Percentiles rank a stretch among this genome's conserved stretches.
phyloP scores from a whole-genome alignment of 1,140 invertebrate genomes.

The Drosophila yakuba region DNA sequence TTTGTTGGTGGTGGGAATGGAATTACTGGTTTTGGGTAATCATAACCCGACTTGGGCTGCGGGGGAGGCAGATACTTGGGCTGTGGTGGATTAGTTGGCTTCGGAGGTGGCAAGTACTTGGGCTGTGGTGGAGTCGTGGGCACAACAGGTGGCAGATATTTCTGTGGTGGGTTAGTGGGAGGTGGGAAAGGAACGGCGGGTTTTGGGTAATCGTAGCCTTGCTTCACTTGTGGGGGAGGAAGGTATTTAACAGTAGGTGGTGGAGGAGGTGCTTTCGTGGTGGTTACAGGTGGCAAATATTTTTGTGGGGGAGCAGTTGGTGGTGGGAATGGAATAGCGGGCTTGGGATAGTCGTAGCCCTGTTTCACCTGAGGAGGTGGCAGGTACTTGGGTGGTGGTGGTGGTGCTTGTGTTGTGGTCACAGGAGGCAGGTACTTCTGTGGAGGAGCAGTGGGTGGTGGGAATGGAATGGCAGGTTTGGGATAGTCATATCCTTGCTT shows the following conservation, averaged over 20 bases:
- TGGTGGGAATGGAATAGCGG: slow-evolving; percentile 51
- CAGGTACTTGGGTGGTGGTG: slow-evolving; percentile 18
- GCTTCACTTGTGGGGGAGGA: slow-evolving; percentile 24
- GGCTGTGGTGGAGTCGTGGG: slow-evolving; percentile 20
- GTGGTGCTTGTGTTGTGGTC: slow-evolving; percentile 15
- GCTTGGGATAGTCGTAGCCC: slow-evolving; percentile 64
- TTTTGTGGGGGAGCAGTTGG: slow-evolving; percentile 26
- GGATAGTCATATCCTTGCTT: slow-evolving; percentile 68
- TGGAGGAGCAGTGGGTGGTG: slow-evolving; percentile 40
- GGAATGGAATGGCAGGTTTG: slow-evolving; percentile 62
- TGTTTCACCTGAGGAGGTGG: slow-evolving; percentile 29
- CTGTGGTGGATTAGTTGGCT: slow-evolving; percentile 47
- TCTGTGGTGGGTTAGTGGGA: slow-evolving; percentile 31
- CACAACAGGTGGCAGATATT: slow-evolving; percentile 22
- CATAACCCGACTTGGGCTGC: slow-evolving; percentile 37
- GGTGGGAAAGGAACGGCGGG: slow-evolving; percentile 55
- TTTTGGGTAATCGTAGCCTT: slow-evolving; percentile 62
- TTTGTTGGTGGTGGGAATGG: slow-evolving; percentile 52
- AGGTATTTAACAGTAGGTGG: slow-evolving; percentile 35
- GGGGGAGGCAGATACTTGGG: slow-evolving; percentile 35
- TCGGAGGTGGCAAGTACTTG: slow-evolving; percentile 43
- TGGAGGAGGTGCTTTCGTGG: slow-evolving; percentile 22
- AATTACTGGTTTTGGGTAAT: slow-evolving; percentile 59
- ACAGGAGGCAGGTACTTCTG: slow-evolving; percentile 47
- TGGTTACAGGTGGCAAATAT: slow-evolving; percentile 32